Conservation (phyloP, 2,888 invertebrate species). For the Caradrina clavipalpis region DNA sequence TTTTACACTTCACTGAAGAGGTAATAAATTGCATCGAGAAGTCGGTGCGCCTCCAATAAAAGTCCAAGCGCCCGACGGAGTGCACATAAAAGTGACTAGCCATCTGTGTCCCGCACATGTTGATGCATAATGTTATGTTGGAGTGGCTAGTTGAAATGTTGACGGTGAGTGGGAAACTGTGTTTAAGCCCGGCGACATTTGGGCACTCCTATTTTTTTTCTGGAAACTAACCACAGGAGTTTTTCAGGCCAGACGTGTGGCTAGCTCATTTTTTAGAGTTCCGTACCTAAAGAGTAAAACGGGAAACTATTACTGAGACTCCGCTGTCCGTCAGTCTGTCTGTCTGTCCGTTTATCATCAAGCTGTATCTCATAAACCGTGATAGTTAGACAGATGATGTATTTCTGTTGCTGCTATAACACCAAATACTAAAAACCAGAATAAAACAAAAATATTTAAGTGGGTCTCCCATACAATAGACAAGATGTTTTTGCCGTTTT, state of each 20-base stretch:
- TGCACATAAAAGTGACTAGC: slow-evolving; percentile 74
- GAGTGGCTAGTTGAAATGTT: slow-evolving; percentile 55
- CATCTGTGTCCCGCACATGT: slow-evolving; percentile 72
- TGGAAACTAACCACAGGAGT: slow-evolving; percentile 27
- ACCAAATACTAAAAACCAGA: too few relatives aligned
- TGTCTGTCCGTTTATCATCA: too few relatives aligned
- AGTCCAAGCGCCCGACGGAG: slow-evolving; percentile 72
- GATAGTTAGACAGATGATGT: too few relatives aligned
- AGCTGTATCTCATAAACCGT: too few relatives aligned
- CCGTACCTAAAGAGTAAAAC: too few relatives aligned
- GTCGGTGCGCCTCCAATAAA: slow-evolving; percentile 71
- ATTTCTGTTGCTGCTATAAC: too few relatives aligned
- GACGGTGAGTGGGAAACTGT: slow-evolving; percentile 54
- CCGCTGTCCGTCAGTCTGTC: too few relatives aligned
- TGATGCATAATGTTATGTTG: slow-evolving; percentile 59
- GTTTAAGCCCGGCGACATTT: slow-evolving; percentile 52
- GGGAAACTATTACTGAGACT: too few relatives aligned
- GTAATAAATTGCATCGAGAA: slow-evolving; percentile 64
- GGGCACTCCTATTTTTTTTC: slow-evolving; percentile 26
- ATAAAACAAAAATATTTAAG: too few relatives aligned
- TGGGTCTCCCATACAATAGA: too few relatives aligned
- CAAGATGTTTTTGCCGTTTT: too few relatives aligned
- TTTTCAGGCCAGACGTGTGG: slow-evolving; percentile 22
- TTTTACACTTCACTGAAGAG: slow-evolving; percentile 37
- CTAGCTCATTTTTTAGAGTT: neutral